A percentile compares a stretch with the other conserved stretches of the same genome.
Conservation (phyloP, 2,113 vertebrate species). For the Mixornis gularis region DNA sequence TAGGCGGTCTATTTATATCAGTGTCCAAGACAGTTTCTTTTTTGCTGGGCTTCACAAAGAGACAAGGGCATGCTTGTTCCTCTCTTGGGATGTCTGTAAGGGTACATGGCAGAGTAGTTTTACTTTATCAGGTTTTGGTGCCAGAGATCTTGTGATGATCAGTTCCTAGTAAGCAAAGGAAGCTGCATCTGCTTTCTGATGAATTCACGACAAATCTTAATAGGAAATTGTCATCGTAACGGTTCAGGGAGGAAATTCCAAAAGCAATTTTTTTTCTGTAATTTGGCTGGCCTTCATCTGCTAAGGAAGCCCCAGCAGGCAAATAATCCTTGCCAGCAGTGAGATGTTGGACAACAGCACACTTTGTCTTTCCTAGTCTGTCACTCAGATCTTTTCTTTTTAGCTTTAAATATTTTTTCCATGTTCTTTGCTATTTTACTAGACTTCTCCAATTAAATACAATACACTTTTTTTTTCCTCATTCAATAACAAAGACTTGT, state of each 20-base stretch:
- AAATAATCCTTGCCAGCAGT: not conserved
- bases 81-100: not conserved
- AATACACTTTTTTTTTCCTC: not conserved
- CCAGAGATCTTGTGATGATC: not conserved
- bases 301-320: not conserved
- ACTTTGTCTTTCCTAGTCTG: not conserved
- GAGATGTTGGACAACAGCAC: not conserved
- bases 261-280: not conserved
- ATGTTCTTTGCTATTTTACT: conserved; percentile 2
- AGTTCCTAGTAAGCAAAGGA: not conserved
- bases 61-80: fast-evolving
- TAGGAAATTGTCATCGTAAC: conserved; percentile 19
- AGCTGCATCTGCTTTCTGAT: not conserved
- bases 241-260: conserved; percentile 7
- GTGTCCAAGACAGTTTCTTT: not conserved
- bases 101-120: fast-evolving
- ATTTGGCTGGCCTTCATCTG: not conserved
- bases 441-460: conserved; percentile 31
- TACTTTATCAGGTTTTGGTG: not conserved
- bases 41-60: not conserved
- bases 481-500: not conserved
- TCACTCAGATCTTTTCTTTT: not conserved
- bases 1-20: no score
- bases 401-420: not conserved
- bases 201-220: not conserved